phyloP scores from a whole-genome alignment of 2,888 invertebrate species.

The Sthenelais limicola region DNA sequence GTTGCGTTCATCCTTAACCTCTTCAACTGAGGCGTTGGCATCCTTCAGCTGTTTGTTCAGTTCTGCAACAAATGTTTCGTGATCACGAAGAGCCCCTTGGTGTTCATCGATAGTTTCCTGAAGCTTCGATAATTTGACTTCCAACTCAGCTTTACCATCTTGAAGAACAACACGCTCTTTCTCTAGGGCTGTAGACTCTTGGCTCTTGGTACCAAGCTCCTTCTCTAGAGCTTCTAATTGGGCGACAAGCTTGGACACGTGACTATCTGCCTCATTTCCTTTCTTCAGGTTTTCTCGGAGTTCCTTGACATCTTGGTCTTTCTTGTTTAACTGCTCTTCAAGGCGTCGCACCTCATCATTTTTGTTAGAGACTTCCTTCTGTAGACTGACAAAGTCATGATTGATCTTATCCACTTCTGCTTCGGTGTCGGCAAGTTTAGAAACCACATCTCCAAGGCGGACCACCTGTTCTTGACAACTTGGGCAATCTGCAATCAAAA shows the following conservation, averaged over 20 bases:
- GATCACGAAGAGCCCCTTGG: constrained; percentile 8
- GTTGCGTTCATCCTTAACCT: background rate
- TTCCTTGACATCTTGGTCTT: constrained; percentile 10
- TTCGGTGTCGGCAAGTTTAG: constrained; percentile 42
- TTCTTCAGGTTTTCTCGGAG: background rate
- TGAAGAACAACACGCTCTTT: too few relatives aligned
- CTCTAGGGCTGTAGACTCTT: background rate
- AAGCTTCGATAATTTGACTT: background rate
- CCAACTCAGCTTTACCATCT: background rate
- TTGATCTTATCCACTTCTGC: constrained; percentile 45
- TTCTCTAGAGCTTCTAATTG: background rate
- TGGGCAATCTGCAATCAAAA: constrained; percentile 38
- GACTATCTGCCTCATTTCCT: background rate
- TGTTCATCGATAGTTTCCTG: constrained; percentile 19
- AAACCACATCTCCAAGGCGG: constrained; percentile 23
- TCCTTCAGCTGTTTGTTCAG: constrained; percentile 5
- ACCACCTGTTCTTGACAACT: constrained; percentile 24
- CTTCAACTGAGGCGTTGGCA: background rate
- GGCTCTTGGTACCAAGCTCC: background rate
- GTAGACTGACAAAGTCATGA: constrained; percentile 34
- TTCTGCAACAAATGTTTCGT: constrained; percentile 23
- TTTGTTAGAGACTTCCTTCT: constrained; percentile 29
- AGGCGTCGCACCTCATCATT: constrained; percentile 12
- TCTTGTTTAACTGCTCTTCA: background rate
- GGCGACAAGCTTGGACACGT: background rate